A percentile compares a stretch with the other conserved stretches of the same genome.
These are phyloP conservation scores for Clunio marinus DNA, from an alignment of 2,888 invertebrate genomes.

Conservation along the genomic window DNA sequence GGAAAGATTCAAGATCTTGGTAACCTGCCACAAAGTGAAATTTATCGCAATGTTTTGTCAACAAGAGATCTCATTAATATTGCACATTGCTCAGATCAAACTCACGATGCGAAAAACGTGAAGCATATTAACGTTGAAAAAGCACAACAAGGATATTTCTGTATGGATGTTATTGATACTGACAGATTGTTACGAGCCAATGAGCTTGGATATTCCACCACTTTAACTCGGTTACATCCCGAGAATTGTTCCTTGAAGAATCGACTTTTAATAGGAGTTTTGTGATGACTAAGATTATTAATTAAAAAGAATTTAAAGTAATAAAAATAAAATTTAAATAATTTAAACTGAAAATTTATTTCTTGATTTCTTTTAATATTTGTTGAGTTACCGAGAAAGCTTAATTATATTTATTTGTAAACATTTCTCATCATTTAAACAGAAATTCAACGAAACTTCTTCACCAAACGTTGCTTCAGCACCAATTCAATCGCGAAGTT, in stretches of 20 bases:
- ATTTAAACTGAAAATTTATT: too few species aligned
- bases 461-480: constrained; percentile 37
- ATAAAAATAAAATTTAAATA: too few species aligned
- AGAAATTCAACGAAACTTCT: constrained; percentile 20
- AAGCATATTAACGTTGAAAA: constrained; percentile 47
- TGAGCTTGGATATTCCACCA: constrained; percentile 70
- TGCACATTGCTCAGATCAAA: constrained; percentile 90
- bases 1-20: constrained; percentile 64
- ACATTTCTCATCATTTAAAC: neutral
- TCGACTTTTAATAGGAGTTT: constrained; percentile 12
- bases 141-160: constrained; percentile 68
- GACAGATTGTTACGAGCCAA: constrained; percentile 74
- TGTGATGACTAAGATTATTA: neutral
- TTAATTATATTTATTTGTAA: too few species aligned
- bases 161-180: constrained; percentile 85
- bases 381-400: too few species aligned
- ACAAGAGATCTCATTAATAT: constrained; percentile 69
- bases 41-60: neutral
- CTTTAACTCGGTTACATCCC: constrained; percentile 72
- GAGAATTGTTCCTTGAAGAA: constrained; percentile 87
- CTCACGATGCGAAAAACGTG: constrained; percentile 59
- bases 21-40: constrained; percentile 40
- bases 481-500: constrained; percentile 43
- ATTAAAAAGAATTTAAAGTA: neutral
- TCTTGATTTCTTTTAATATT: too few species aligned